Percentiles rank a stretch among this genome's conserved stretches.
Evolutionary conservation across 2,113 vertebrate species (phyloP).

Genomic region (Semnornis frantzii): DNA sequence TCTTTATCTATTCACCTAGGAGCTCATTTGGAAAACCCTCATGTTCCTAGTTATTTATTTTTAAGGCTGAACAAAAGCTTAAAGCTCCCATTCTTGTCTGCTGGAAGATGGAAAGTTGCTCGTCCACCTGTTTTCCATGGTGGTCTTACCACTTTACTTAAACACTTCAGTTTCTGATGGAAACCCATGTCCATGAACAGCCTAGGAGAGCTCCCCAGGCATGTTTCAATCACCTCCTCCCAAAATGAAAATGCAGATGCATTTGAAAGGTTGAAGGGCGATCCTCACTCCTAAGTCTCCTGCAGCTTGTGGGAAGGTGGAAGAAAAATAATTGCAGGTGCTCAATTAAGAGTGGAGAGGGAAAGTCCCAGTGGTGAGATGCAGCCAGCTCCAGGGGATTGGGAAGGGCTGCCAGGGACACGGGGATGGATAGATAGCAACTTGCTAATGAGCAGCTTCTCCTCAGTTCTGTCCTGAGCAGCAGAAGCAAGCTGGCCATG

Average conservation of each 20-base stretch:
- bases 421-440: background rate
- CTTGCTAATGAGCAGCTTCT: background rate
- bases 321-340: background rate
- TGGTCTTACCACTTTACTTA: background rate
- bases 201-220: background rate
- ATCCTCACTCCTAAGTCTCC: background rate
- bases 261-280: background rate
- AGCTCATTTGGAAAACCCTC: background rate
- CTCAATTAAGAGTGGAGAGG: background rate
- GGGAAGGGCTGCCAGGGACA: background rate
- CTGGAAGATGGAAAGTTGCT: background rate
- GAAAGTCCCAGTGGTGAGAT: background rate
- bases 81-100: background rate
- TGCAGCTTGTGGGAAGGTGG: background rate
- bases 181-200: background rate
- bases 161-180: background rate
- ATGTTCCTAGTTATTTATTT: background rate
- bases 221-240: background rate
- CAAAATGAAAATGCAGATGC: background rate
- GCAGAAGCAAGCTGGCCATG: background rate
- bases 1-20: background rate
- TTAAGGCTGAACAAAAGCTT: background rate
- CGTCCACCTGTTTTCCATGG: background rate
- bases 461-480: background rate
- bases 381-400: fast-evolving